Base-by-base conservation (phyloP, 2,888 invertebrate species). In the Callyntrura guangdongensis region DNA sequence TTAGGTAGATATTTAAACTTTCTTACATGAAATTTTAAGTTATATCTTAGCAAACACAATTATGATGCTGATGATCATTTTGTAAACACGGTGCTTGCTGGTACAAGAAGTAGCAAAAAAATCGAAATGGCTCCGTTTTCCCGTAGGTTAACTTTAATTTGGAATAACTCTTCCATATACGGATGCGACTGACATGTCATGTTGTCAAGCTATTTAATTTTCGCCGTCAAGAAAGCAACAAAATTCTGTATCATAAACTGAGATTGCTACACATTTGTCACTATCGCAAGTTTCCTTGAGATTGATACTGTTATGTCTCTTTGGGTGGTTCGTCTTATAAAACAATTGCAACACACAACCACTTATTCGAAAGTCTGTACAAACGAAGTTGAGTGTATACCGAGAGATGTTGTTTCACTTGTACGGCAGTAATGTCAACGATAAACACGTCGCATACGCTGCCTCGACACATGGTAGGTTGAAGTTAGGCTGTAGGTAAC, bases 401-500 rank as follows among this genome's bases (percentile, higher is more conserved):
- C 8, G 36, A 36, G 36, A 56, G 6, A 11, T 53, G 53, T 9
- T 53, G 53, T 36, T 36, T 36, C 36, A 36, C 36, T 36, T 36
- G 36, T 36, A 6, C 36, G 6, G 36, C 6, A 36, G 2, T 36
- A 36, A 36, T 36, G 6, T 6, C 36, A 4, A 2, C 36, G 36
- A 59, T 59, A 59, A 53, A 53, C n/a, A 53, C 53, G 53, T n/a
- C n/a, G 53, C 12, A 53, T 59, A n/a, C 59, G 17, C 17, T 5
- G 17, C n/a, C 17, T 59, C 17, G 59, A 25, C 4, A 14, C 12
- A 56, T 22, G 53, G 79, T 12, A 69, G 79, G 79, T 61, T 22
- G 17, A 56, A 36, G 59, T 59, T 25, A 36, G 56, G 59, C 17
- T 83, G 89, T 82, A 83, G 83, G 83, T 83, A 89, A 89, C 61